Evolutionary conservation across 2,888 invertebrate genomes (phyloP).

Genomic region (Agrenia bidenticulata): DNA sequence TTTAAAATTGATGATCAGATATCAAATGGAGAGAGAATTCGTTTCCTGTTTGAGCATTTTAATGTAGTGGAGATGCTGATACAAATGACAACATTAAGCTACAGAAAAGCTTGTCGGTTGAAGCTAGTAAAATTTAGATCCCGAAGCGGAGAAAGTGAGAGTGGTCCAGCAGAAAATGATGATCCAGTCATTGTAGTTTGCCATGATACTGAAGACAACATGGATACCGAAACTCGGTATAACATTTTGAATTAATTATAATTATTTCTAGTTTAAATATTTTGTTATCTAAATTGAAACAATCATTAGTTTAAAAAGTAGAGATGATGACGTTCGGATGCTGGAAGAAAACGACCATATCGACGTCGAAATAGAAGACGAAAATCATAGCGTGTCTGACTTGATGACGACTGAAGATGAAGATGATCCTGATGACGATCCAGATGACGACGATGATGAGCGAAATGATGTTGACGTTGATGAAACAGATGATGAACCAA

Average conservation of each 20-base stretch:
- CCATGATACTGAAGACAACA: conserved; percentile 4
- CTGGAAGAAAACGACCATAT: conserved; percentile 40
- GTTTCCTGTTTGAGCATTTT: conserved; percentile 45
- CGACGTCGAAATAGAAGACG: conserved; percentile 46
- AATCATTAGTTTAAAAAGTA: neutral
- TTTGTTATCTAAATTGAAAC: too few species aligned
- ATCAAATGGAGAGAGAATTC: conserved; percentile 44
- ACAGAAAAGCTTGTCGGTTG: conserved; percentile 51
- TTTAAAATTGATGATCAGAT: conserved; percentile 44
- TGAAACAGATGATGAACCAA: conserved; percentile 66
- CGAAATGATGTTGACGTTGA: conserved; percentile 36
- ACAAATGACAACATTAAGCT: conserved; percentile 50
- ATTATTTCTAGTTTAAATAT: too few species aligned
- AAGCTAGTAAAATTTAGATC: conserved; percentile 39
- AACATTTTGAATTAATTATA: too few species aligned
- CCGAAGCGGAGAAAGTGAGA: conserved; percentile 30
- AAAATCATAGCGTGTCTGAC: conserved; percentile 52
- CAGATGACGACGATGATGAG: conserved; percentile 46
- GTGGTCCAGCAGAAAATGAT: conserved; percentile 4
- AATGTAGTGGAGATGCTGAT: conserved; percentile 47
- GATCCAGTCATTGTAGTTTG: conserved; percentile 13
- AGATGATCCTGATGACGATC: conserved; percentile 49
- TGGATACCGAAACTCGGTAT: conserved; percentile 12
- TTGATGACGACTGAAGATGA: conserved; percentile 53
- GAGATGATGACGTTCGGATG: conserved; percentile 20